Conservation (phyloP, 2,888 invertebrate genomes). For the Gymnoscelis rufifasciata region DNA sequence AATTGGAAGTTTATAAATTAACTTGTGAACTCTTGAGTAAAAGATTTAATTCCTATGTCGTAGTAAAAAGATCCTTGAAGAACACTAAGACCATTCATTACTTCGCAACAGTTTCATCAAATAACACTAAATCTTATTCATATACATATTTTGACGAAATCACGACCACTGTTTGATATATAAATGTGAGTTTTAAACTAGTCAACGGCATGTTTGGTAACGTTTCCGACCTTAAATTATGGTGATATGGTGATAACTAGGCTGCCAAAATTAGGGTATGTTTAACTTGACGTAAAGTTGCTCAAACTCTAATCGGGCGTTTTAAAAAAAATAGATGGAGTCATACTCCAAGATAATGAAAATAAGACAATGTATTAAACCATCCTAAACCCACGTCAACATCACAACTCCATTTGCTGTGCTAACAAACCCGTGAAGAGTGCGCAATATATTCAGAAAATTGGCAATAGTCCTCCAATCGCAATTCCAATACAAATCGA, state of each 20-base stretch:
- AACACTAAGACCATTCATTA: not conserved
- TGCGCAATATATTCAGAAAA: conserved; percentile 5
- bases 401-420: no score
- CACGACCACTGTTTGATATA: conserved; percentile 8
- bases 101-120: conserved; percentile 4
- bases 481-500: conserved; percentile 16
- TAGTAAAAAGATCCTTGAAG: not conserved
- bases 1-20: no score
- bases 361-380: not conserved
- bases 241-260: not conserved
- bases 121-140: conserved; percentile 2
- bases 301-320: no score
- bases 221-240: not conserved
- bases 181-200: not conserved
- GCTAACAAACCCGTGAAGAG: not conserved
- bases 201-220: conserved; percentile 10
- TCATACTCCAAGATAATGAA: no score
- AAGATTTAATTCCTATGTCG: no score
- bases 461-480: conserved; percentile 2
- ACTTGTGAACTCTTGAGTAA: no score
- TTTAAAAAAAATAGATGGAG: no score
- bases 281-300: no score
- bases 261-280: no score
- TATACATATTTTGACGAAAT: conserved; percentile 7
- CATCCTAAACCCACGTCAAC: not conserved